A percentile compares a stretch with the other conserved stretches of the same genome.
These are phyloP conservation scores for Pampusana beccarii DNA, from an alignment of 2,113 vertebrate genomes.

Conservation along the genomic window DNA sequence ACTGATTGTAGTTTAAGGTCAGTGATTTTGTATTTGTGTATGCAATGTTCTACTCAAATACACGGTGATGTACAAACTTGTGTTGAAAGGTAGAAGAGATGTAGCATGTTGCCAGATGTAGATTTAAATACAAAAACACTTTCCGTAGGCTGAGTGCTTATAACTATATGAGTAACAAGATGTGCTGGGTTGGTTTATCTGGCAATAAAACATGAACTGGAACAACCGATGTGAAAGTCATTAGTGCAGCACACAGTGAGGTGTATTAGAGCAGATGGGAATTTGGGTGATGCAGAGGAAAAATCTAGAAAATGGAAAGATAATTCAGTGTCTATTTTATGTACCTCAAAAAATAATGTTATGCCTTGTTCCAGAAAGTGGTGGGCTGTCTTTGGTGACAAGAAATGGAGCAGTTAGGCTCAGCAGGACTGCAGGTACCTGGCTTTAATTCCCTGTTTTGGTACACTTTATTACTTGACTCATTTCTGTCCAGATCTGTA, in stretches of 20 bases:
- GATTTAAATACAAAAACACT: background rate
- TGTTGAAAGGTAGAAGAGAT: background rate
- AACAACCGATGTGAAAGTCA: background rate
- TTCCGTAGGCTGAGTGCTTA: background rate
- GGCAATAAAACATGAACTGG: background rate
- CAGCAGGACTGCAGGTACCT: background rate
- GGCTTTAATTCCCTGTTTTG: background rate
- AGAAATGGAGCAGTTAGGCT: background rate
- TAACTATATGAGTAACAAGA: background rate
- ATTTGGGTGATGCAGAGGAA: background rate
- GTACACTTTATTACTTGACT: background rate
- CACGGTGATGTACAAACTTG: fast-evolving
- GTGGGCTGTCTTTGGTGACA: background rate
- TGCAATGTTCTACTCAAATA: background rate
- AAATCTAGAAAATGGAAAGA: background rate
- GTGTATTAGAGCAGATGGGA: background rate
- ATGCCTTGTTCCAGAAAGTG: background rate
- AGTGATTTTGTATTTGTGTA: background rate
- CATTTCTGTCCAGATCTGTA: background rate
- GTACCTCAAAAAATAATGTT: background rate
- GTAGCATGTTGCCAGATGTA: background rate
- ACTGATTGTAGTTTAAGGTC: background rate
- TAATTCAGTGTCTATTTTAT: background rate
- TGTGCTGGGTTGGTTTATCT: background rate
- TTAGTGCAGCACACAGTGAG: background rate